Evolutionary conservation across 2,113 vertebrate species (phyloP), one percentile per base, ranked within the genome.

Genomic region (Platichthys flesus): DNA sequence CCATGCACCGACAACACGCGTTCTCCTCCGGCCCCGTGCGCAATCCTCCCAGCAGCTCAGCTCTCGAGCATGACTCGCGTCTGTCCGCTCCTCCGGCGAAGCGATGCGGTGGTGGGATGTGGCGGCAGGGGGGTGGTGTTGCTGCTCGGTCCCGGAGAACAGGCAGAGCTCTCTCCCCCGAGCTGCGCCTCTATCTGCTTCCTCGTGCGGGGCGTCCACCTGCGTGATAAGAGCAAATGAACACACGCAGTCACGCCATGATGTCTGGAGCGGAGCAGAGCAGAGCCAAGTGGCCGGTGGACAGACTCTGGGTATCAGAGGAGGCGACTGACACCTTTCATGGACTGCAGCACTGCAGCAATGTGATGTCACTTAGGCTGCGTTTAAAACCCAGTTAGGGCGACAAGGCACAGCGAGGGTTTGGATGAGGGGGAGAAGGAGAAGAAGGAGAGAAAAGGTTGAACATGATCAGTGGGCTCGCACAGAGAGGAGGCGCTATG

Each of bases 331-430:
- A 86, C 88, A 91, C 81, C 76, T 90, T 80, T 87, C 78, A 83
- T 67, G 79, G 80, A 79, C 81, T 71, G 90, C 84, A 86, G 79
- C 90, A 90, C 63, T 92, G 92, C 90, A 91, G 84, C 85, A 87
- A 72, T 56, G 89, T 90, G 82, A 90, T 93, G 88, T 88, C 80
- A 92, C 71, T 85, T 86, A 58, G 26, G 76, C 47, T 85, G 54
- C 69, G 55, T 82, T 77, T 79, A 52, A 61, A 62, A 64, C 35
- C 61, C 59, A 18, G 65, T 51, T 51, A 51, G 18, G 51, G 20
- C 51, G 20, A 54, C 40, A 1, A 54, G 18, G 20, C 51, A 8
- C 51, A 54, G 51, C 56, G 72, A 18, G 55, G 66, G 4, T 59
- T n/a, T 3, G 21, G 60, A 68, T 28, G 21, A 15, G 40, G 61